Evolutionary conservation across 1,140 invertebrate genomes (phyloP), one percentile per base, ranked within the genome.

Genomic region (Euura lappo): DNA sequence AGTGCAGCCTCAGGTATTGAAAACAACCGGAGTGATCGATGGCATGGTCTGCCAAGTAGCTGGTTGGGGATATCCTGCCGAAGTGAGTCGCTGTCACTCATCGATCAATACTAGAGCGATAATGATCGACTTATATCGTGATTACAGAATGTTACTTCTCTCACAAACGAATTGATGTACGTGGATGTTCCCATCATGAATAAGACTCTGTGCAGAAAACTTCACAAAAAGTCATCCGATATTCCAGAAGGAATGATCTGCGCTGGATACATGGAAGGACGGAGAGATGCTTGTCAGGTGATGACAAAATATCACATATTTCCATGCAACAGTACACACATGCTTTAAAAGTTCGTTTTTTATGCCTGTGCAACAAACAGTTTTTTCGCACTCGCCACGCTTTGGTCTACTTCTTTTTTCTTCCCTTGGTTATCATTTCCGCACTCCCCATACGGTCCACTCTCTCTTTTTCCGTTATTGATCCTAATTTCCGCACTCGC

Each of bases 261-360:
- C 80, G 93, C 94, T 68, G 93, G 93, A 8, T 91, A 89, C 71
- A 78, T 85, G 0, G 88, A 91, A 70, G 93, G 93, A 2, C 90
- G 91, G 13, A 92, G 89, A 79, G 93, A 94, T 79, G 91, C 93
- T 3, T 94, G 93, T 74, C 91, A 92, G 83, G 93, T 91, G 84
- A 64, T 65, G 46, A 42, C n/a, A 71, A 28, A 28, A 28, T 28
- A 28, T 28, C 28, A 28, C 28, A 28, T 28, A 28, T 28, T 28
- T 28, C 28, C 28, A 28, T 28, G 28, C 28, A 28, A 28, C 28
- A 28, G 28, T 28, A 28, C 28, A 28, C 28, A 28, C 0, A 28
- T 28, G 0, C 28, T 28, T 28, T 28, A 28, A 28, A 28, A 28
- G 28, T 28, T 28, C 28, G 28, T 28, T 28, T 28, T 28, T 28